phyloP scores from a whole-genome alignment of 2,888 invertebrate genomes.

The Bedellia somnulentella region DNA sequence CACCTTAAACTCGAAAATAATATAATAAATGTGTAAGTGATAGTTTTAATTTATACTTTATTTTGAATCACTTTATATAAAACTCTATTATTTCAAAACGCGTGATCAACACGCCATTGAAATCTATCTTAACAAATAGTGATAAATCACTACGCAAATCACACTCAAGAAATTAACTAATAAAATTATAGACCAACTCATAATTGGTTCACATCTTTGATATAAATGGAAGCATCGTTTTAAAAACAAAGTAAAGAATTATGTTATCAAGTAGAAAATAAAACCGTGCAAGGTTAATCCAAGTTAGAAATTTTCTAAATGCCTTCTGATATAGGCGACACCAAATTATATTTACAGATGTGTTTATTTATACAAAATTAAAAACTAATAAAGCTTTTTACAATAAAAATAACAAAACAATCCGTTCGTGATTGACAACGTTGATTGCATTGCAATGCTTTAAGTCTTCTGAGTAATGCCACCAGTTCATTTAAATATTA shows the following conservation, averaged over 20 bases:
- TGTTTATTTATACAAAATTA: conserved; percentile 35
- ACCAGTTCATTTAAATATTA: conserved; percentile 37
- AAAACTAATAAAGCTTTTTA: conserved; percentile 58
- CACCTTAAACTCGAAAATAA: conserved; percentile 53
- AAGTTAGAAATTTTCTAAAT: no score
- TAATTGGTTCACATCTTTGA: conserved; percentile 55
- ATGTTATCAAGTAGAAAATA: not conserved
- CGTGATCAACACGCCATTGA: no score
- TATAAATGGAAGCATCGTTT: conserved; percentile 61
- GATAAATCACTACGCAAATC: conserved; percentile 56
- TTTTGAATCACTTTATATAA: no score
- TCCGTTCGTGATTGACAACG: conserved; percentile 20
- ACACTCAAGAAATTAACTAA: conserved; percentile 48
- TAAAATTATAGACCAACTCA: conserved; percentile 49
- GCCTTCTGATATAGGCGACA: no score
- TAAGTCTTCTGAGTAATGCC: conserved; percentile 53
- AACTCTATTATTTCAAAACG: no score
- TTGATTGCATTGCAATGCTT: conserved; percentile 49
- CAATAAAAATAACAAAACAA: conserved; percentile 50
- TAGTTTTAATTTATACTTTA: not conserved
- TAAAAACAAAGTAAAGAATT: conserved; percentile 18
- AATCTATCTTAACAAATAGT: no score
- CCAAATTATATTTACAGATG: conserved; percentile 49
- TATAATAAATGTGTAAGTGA: conserved; percentile 15
- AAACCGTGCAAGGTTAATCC: not conserved